Evolutionary conservation across 2,797 vertebrate species (phyloP).

Genomic region (Ateles fusciceps): DNA sequence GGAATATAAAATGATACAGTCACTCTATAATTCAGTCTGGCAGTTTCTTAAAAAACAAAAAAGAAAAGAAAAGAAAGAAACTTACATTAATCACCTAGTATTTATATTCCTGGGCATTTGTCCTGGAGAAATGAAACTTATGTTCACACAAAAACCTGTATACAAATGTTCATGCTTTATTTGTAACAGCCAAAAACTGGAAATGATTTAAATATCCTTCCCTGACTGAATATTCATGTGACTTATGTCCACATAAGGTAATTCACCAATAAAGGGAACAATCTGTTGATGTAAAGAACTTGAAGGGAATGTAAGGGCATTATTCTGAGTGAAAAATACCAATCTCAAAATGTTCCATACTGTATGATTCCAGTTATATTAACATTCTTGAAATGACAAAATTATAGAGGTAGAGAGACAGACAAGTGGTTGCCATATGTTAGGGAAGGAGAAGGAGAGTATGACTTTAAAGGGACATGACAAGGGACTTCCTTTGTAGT

Average conservation of each 20-base stretch:
- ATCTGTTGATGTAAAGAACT: background rate
- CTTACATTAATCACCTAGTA: background rate
- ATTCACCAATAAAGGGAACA: background rate
- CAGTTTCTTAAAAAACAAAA: constrained; percentile 6
- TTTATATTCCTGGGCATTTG: background rate
- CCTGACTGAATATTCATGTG: background rate
- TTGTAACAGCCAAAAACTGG: background rate
- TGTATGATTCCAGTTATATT: background rate
- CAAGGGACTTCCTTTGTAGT: background rate
- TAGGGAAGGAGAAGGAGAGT: background rate
- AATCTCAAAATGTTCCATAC: constrained; percentile 1
- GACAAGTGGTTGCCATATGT: background rate
- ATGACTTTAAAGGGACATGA: background rate
- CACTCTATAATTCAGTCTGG: background rate
- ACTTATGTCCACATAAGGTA: background rate
- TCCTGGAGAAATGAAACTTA: background rate
- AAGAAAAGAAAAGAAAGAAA: background rate
- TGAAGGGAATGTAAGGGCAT: background rate
- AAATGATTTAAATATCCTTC: constrained; percentile 24
- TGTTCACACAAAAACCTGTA: background rate
- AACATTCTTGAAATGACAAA: background rate
- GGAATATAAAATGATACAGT: background rate
- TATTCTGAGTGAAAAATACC: background rate
- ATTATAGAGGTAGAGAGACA: constrained; percentile 1
- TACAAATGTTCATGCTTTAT: constrained; percentile 1